Evolutionary conservation across 2,888 invertebrate genomes (phyloP), one percentile per base, ranked within the genome.

Genomic region (Lagria hirta): DNA sequence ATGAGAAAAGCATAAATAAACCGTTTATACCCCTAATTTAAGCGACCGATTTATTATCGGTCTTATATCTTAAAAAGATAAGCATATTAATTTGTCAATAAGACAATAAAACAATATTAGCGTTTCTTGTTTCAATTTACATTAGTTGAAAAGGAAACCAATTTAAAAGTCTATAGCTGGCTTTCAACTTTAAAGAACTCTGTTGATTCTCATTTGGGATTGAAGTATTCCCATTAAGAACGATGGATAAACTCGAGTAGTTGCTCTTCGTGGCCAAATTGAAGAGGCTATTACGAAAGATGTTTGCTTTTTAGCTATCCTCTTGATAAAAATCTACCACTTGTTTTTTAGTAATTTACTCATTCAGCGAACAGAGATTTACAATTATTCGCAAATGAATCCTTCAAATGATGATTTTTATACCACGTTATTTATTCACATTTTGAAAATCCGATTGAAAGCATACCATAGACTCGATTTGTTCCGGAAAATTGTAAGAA

Each of bases 381-480:
- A 48, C 49, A 49, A 48, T 45, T 49, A 51, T 51, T 54, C 48
- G 46, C 52, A 54, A 51, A 47, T 51, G 51, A 44, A n/a, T n/a
- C n/a, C n/a, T n/a, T n/a, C n/a, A n/a, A n/a, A n/a, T n/a, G n/a
- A n/a, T n/a, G n/a, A n/a, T n/a, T n/a, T n/a, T n/a, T n/a, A n/a
- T n/a, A n/a, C n/a, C n/a, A n/a, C n/a, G n/a, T n/a, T n/a, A n/a
- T n/a, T n/a, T n/a, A n/a, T n/a, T n/a, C n/a, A n/a, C n/a, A n/a
- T n/a, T n/a, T n/a, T n/a, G n/a, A n/a, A n/a, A n/a, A n/a, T n/a
- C n/a, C n/a, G n/a, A n/a, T n/a, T n/a, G n/a, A n/a, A n/a, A n/a
- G n/a, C n/a, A n/a, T n/a, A n/a, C n/a, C n/a, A n/a, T n/a, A n/a
- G n/a, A n/a, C n/a, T n/a, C n/a, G n/a, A n/a, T n/a, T n/a, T n/a